Evolutionary conservation across 2,888 invertebrate genomes (phyloP), one percentile per base, ranked within the genome.

Genomic region (Malthinus seriepunctatus): DNA sequence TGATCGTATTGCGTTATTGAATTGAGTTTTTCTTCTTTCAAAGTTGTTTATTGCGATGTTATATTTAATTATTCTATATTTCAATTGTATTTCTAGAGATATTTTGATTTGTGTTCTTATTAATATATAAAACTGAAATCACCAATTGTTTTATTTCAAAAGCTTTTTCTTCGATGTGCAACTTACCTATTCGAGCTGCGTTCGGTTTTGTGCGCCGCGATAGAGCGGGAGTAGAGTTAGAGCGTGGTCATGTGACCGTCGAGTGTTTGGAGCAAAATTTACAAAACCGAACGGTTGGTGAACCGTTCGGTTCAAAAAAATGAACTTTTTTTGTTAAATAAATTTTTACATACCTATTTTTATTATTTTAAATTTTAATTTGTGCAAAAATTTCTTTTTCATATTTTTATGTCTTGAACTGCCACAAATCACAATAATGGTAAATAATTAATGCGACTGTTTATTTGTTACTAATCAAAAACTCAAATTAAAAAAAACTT

Each of bases 1-100:
- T 77, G 78, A 77, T 77, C 76, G 75, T 73, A 72, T 76, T 76
- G 74, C 71, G 73, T 78, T 77, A 72, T 70, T 71, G 69, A 70
- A 69, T 71, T 69, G 66, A 60, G 51, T 67, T 67, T 63, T 60
- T 65, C 66, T 71, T 71, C 68, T 70, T 69, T 71, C 71, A 65
- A 70, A 66, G 56, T 71, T 71, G 66, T 67, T 67, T 65, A 63
- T 60, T 63, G 67, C 63, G 60, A 70, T 69, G 69, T 70, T 71
- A 69, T 23, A 23, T 23, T 64, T 64, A 69, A 71, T 73, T 64
- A 70, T 72, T 73, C 72, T 73, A 71, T 69, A 71, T 71, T 73
- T 72, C 73, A 71, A 73, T 71, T 75, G 75, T 76, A 74, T 71
- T 74, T 42, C 14, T 42, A 42, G 39, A 71, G 73, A 75, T 74